Conservation (phyloP, 2,113 vertebrate species). For the Podocnemis expansa region DNA sequence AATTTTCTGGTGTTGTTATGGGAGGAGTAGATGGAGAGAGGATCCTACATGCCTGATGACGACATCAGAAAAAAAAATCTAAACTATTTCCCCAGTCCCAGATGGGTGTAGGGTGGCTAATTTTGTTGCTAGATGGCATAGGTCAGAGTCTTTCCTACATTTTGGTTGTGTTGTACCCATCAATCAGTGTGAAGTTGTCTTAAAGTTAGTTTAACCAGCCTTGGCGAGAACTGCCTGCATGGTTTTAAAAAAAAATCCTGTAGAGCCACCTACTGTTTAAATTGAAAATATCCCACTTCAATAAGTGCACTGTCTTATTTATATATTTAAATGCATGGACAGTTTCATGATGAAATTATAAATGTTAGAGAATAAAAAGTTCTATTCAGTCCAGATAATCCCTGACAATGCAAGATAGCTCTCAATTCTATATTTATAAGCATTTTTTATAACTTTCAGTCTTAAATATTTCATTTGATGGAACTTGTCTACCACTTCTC, state of each 20-base stretch:
- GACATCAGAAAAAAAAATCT: not conserved
- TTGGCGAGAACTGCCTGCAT: not conserved
- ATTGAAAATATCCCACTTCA: not conserved
- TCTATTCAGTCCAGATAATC: not conserved
- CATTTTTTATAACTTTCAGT: not conserved
- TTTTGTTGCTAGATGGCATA: not conserved
- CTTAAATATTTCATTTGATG: not conserved
- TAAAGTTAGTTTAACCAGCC: not conserved
- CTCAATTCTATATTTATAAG: not conserved
- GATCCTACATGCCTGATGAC: not conserved
- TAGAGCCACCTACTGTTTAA: slow-evolving; percentile 55
- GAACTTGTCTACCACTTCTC: not conserved
- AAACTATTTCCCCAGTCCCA: not conserved
- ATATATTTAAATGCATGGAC: accelerated
- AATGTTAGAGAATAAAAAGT: not conserved
- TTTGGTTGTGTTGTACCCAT: not conserved
- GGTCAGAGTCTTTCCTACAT: not conserved
- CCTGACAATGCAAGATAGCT: not conserved
- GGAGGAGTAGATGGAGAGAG: not conserved
- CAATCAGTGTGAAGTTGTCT: not conserved
- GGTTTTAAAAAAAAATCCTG: not conserved
- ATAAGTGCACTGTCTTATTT: not conserved
- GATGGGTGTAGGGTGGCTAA: not conserved
- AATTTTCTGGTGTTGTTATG: not conserved
- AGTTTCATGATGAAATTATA: not conserved